These are phyloP conservation scores for Eupithecia vulgata DNA, from an alignment of 2,888 invertebrate genomes.

Conservation along the genomic window DNA sequence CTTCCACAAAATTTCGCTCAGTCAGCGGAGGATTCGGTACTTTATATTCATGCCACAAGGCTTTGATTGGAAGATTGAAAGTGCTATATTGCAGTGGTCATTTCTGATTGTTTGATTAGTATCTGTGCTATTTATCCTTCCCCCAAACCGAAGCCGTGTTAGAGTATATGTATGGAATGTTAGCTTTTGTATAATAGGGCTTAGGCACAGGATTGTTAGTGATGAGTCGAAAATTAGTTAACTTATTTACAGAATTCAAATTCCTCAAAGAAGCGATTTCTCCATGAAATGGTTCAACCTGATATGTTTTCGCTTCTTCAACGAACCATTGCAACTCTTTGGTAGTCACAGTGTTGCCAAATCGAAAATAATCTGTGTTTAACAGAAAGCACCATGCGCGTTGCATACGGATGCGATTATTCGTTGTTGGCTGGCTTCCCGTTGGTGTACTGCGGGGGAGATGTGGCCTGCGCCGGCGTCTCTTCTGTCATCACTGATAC, in stretches of 20 bases:
- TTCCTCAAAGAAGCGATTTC: slow-evolving; percentile 34
- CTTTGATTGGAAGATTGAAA: background rate
- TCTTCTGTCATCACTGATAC: slow-evolving; percentile 95
- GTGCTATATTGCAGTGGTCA: background rate
- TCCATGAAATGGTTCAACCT: slow-evolving; percentile 3
- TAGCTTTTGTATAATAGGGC: slow-evolving; percentile 70
- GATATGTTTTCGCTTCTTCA: slow-evolving; percentile 30
- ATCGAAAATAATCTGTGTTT: slow-evolving; percentile 50
- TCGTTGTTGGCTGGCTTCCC: slow-evolving; percentile 73
- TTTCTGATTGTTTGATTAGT: slow-evolving; percentile 1
- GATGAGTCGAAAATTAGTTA: slow-evolving; percentile 82
- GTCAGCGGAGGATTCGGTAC: background rate
- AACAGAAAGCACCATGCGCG: slow-evolving; percentile 60
- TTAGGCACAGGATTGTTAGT: slow-evolving; percentile 70
- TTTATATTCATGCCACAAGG: background rate
- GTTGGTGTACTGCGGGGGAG: slow-evolving; percentile 80
- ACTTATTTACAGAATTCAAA: slow-evolving; percentile 38
- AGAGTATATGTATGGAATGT: slow-evolving; percentile 62
- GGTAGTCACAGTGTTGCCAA: slow-evolving; percentile 72
- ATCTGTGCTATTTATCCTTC: slow-evolving; percentile 46
- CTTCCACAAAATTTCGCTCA: slow-evolving; percentile 43
- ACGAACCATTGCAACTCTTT: slow-evolving; percentile 49
- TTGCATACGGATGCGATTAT: slow-evolving; percentile 47
- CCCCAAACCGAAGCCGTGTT: slow-evolving; percentile 52
- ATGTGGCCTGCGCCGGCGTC: slow-evolving; percentile 55